Conservation (phyloP, 1,140 invertebrate genomes). For the Eufriesea mexicana region DNA sequence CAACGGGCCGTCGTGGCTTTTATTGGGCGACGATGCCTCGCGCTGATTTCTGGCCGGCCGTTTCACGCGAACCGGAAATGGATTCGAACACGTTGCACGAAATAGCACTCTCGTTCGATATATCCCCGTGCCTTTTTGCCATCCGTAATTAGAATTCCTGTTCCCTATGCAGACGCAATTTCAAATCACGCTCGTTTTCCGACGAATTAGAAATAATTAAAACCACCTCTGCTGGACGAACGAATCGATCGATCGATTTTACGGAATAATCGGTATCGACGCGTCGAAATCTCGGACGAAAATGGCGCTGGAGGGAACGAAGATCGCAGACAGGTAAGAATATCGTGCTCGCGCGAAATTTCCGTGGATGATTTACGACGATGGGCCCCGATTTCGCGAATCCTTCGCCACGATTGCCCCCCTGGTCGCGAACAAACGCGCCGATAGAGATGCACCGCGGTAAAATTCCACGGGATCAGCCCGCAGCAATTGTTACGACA, state of each 20-base stretch:
- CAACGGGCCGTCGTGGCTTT: not conserved
- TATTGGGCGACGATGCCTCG: conserved; percentile 5
- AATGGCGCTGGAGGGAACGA: too few species aligned
- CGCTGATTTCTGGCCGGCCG: not conserved
- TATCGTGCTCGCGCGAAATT: not conserved
- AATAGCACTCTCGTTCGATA: not conserved
- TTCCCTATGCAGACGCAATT: not conserved
- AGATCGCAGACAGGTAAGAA: too few species aligned
- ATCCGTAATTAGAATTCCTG: not conserved
- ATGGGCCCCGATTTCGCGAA: not conserved
- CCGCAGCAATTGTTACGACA: conserved; percentile 62
- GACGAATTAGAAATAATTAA: too few species aligned
- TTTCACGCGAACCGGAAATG: conserved; percentile 2
- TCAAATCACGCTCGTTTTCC: too few species aligned
- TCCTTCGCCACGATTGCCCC: not conserved
- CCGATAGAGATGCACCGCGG: conserved; percentile 36
- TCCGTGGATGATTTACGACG: not conserved
- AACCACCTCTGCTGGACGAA: too few species aligned
- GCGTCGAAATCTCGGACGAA: too few species aligned
- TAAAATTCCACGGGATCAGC: conserved; percentile 53
- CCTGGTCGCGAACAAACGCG: not conserved
- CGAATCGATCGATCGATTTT: too few species aligned
- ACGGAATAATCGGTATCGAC: too few species aligned
- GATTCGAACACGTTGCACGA: not conserved
- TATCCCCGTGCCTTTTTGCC: not conserved